These are phyloP conservation scores for Sebastes miniatus DNA, from an alignment of 2,797 vertebrate species.

Conservation along the genomic window DNA sequence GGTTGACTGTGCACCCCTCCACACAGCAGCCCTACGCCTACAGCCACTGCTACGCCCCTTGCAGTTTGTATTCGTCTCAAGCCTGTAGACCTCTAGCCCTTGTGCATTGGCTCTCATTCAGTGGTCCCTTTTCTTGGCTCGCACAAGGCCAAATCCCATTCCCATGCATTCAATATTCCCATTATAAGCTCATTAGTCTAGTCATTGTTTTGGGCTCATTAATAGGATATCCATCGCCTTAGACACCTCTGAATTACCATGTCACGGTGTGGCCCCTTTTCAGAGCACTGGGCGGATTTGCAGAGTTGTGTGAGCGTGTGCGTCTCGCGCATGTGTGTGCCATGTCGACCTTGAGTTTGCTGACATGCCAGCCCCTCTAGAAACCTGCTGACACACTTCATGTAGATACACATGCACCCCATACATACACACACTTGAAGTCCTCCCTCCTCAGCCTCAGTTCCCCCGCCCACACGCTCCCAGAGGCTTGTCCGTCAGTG, in stretches of 20 bases:
- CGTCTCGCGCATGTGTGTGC: slow-evolving; percentile 14
- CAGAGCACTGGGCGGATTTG: slow-evolving; percentile 56
- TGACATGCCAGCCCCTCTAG: slow-evolving; percentile 72
- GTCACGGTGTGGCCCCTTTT: slow-evolving; percentile 69
- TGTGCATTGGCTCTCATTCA: slow-evolving; percentile 74
- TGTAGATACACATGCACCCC: slow-evolving; percentile 55
- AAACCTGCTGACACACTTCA: slow-evolving; percentile 80
- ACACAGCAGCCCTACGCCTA: slow-evolving; percentile 45
- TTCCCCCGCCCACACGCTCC: slow-evolving; percentile 57
- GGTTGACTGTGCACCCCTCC: slow-evolving; percentile 64
- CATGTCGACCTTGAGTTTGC: slow-evolving; percentile 79
- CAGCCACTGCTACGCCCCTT: slow-evolving; percentile 48
- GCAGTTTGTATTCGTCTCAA: slow-evolving; percentile 73
- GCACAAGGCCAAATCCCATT: slow-evolving; percentile 73
- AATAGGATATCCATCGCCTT: slow-evolving; percentile 78
- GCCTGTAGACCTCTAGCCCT: slow-evolving; percentile 70
- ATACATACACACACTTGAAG: slow-evolving; percentile 39
- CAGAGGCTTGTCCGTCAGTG: slow-evolving; percentile 72
- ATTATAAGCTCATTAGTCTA: slow-evolving; percentile 82
- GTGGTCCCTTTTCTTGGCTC: slow-evolving; percentile 65
- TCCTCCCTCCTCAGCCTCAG: slow-evolving; percentile 50
- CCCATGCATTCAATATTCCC: slow-evolving; percentile 81
- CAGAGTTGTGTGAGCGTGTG: slow-evolving; percentile 39
- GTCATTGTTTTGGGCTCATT: slow-evolving; percentile 80
- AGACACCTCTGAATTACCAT: slow-evolving; percentile 78